A percentile compares a stretch with the other conserved stretches of the same genome.
Evolutionary conservation across 2,888 invertebrate genomes (phyloP).

Genomic region (Hirtodrosophila histrioides): DNA sequence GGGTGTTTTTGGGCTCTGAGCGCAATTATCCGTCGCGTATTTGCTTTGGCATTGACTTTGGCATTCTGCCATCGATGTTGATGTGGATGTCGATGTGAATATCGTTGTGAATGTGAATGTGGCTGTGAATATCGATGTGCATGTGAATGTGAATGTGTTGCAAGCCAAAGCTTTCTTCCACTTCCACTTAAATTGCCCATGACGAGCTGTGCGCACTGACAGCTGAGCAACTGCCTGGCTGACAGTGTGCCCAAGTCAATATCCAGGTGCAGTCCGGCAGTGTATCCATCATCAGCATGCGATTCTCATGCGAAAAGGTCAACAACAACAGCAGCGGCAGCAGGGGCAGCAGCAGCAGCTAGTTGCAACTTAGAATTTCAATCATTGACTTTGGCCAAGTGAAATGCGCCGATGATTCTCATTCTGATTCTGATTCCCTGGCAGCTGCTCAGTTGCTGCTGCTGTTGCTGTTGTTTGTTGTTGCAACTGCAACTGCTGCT

Average conservation of each 20-base stretch:
- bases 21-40: constrained; percentile 72
- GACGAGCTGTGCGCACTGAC: constrained; percentile 73
- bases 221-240: constrained; percentile 63
- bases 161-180: constrained; percentile 71
- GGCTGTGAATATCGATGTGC: constrained; percentile 6
- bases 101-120: constrained; percentile 33
- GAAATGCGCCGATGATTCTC: constrained; percentile 66
- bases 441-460: constrained; percentile 38
- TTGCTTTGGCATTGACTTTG: constrained; percentile 56
- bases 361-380: constrained; percentile 71
- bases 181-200: constrained; percentile 81
- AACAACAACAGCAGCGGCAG: constrained; percentile 42
- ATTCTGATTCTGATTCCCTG: constrained; percentile 18
- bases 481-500: constrained; percentile 20
- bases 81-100: constrained; percentile 36
- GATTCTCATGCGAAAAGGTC: constrained; percentile 80
- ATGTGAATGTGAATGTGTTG: constrained; percentile 13
- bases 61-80: constrained; percentile 58
- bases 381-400: constrained; percentile 69
- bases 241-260: constrained; percentile 59
- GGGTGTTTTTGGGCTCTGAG: constrained; percentile 44
- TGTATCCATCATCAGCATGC: constrained; percentile 77
- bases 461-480: constrained; percentile 21
- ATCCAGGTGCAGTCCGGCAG: constrained; percentile 50
- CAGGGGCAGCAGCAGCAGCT: constrained; percentile 20